Base-by-base conservation (phyloP, 2,113 vertebrate genomes). In the Noturus placidus region DNA sequence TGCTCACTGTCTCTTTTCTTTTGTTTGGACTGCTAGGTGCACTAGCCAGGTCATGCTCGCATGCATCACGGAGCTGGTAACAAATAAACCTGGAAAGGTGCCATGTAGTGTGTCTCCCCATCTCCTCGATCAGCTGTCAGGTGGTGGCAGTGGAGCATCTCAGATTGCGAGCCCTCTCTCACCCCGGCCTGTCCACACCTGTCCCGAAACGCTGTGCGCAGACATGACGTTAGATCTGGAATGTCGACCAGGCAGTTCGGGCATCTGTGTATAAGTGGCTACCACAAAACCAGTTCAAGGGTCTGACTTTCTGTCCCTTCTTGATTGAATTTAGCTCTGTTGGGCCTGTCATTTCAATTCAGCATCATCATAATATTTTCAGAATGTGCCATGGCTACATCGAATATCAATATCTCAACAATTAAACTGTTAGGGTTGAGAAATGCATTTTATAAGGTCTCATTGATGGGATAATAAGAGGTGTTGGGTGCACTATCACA, bases 111-210 rank as follows among this genome's bases (percentile, higher is more conserved):
- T 65, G 17, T 83, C 70, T 83, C 56, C 56, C 35, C 82, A 56
- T 83, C 86, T 72, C 46, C 85, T 83, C 82, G 54, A 59, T 86
- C 65, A 85, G 88, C 84, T 84, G 88, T 91, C 89, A 92, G 87
- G 85, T 89, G 86, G 86, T 88, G 78, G 78, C 52, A 88, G 83
- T 89, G 90, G 76, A 90, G 89, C 87, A 1, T 85, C 85, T 87
- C 87, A 46, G 35, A 84, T 67, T 15, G 42, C 86, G 22, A 42
- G 61, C 35, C 78, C 88, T 61, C 38, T 70, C 50, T 17, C 27
- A 6, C 76, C 70, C 67, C 30, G 8, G 82, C 63, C 87, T 86
- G 57, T 86, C 88, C 85, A 78, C 89, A 89, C 85, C 89, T 88
- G 89, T 84, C 84, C 84, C 50, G 46, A 65, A 80, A 78, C 52